Evolutionary conservation across 2,113 vertebrate species (phyloP).

Genomic region (Aix galericulata): DNA sequence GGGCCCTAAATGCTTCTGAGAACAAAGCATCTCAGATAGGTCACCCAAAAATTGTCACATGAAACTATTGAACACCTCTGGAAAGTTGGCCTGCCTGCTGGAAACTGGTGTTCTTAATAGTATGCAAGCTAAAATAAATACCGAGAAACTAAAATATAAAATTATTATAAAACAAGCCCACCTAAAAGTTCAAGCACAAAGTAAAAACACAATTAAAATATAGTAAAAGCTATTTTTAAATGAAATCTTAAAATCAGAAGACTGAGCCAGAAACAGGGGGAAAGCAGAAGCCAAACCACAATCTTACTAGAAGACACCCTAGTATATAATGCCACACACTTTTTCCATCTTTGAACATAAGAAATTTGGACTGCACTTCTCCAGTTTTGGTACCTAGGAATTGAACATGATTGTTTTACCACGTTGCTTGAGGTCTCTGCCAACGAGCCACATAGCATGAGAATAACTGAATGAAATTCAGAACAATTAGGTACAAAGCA

Average conservation of each 20-base stretch:
- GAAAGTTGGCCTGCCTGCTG: conserved; percentile 62
- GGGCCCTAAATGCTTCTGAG: conserved; percentile 2
- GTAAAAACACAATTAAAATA: conserved; percentile 63
- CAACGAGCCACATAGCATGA: conserved; percentile 2
- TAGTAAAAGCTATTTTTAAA: conserved; percentile 57
- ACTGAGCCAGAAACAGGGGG: neutral
- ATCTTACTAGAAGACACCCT: conserved; percentile 41
- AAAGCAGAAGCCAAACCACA: conserved; percentile 53
- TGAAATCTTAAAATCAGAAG: conserved; percentile 24
- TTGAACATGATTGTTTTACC: conserved; percentile 55
- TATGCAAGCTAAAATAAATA: conserved; percentile 31
- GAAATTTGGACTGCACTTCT: conserved; percentile 27
- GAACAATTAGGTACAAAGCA: neutral
- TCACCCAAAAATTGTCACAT: conserved; percentile 48
- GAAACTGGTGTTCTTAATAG: conserved; percentile 34
- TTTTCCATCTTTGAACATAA: conserved; percentile 45
- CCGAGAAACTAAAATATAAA: conserved; percentile 34
- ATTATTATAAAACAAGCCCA: conserved; percentile 20
- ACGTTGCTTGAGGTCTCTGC: conserved; percentile 19
- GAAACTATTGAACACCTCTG: conserved; percentile 46
- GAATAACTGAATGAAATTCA: conserved; percentile 18
- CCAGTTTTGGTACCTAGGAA: conserved; percentile 46
- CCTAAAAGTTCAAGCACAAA: conserved; percentile 43
- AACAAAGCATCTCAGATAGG: conserved; percentile 30
- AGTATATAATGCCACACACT: conserved; percentile 52